These are phyloP conservation scores for Amphiprion clarkii DNA, from an alignment of 2,797 vertebrate genomes.

Conservation along the genomic window DNA sequence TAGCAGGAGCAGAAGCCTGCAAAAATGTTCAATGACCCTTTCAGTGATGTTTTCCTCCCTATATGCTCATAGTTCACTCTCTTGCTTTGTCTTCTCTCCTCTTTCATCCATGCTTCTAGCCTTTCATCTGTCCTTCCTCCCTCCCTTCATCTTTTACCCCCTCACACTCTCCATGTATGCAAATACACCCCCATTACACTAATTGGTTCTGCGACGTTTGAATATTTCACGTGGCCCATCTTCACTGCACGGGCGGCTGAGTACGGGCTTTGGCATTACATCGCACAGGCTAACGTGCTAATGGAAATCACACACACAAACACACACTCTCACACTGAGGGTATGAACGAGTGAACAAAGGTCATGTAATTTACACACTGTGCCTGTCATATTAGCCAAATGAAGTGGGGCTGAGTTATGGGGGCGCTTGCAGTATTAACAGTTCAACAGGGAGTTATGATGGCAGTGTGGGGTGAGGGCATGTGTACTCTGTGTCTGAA, in stretches of 20 bases:
- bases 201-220: constrained; percentile 67
- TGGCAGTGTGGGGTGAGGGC: constrained; percentile 14
- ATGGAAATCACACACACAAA: constrained; percentile 39
- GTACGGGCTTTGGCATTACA: constrained; percentile 25
- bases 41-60: not conserved
- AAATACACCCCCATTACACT: constrained; percentile 69
- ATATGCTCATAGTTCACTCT: not conserved
- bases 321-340: constrained; percentile 19
- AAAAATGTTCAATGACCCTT: constrained; percentile 1
- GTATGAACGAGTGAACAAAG: constrained; percentile 53
- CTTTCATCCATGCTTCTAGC: constrained; percentile 10
- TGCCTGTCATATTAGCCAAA: constrained; percentile 68
- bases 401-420: constrained; percentile 65
- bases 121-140: constrained; percentile 12
- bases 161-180: constrained; percentile 41
- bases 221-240: constrained; percentile 59
- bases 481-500: constrained; percentile 37
- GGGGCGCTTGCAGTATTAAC: constrained; percentile 30
- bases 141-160: constrained; percentile 33
- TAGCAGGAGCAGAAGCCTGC: not conserved
- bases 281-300: constrained; percentile 27
- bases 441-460: constrained; percentile 41
- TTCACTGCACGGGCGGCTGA: constrained; percentile 13
- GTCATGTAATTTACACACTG: constrained; percentile 65
- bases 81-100: constrained; percentile 5